These are phyloP conservation scores for Drosophila nigricruria DNA, from an alignment of 2,888 invertebrate genomes.

Conservation along the genomic window DNA sequence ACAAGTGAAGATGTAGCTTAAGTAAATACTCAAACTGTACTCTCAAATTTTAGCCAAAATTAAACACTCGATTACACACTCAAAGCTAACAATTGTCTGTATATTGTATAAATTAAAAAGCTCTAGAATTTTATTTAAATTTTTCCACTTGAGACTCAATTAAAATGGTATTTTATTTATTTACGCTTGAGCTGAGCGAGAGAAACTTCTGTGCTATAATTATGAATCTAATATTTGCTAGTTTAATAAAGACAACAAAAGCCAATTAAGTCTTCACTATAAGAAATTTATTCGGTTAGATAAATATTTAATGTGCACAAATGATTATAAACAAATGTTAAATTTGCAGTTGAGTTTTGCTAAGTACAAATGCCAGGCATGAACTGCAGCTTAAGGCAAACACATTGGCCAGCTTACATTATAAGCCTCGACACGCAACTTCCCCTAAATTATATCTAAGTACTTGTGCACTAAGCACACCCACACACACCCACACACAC, in stretches of 20 bases:
- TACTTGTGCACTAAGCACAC: constrained; percentile 1
- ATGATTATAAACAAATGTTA: constrained; percentile 2
- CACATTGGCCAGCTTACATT: constrained; percentile 24
- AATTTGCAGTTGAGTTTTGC: not conserved
- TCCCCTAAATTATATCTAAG: constrained; percentile 25
- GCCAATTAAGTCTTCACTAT: constrained; percentile 1
- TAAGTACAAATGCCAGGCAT: not conserved
- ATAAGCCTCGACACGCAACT: constrained; percentile 15
- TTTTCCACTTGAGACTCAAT: not conserved
- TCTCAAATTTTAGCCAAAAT: not conserved
- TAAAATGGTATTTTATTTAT: not conserved
- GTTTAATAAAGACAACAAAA: not conserved
- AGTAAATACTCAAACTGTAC: not conserved
- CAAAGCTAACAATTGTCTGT: not conserved
- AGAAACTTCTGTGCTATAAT: not conserved
- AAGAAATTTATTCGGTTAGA: constrained; percentile 6
- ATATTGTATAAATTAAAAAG: not conserved
- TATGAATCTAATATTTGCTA: not conserved
- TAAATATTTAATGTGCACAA: constrained; percentile 1
- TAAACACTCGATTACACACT: not conserved
- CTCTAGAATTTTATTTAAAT: not conserved
- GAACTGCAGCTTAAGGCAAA: constrained; percentile 21
- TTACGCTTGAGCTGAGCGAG: not conserved
- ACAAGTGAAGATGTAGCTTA: too few species aligned
- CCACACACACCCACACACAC: not conserved